phyloP scores from a whole-genome alignment of 2,797 vertebrate species.

The Pangasius mekongensis region DNA sequence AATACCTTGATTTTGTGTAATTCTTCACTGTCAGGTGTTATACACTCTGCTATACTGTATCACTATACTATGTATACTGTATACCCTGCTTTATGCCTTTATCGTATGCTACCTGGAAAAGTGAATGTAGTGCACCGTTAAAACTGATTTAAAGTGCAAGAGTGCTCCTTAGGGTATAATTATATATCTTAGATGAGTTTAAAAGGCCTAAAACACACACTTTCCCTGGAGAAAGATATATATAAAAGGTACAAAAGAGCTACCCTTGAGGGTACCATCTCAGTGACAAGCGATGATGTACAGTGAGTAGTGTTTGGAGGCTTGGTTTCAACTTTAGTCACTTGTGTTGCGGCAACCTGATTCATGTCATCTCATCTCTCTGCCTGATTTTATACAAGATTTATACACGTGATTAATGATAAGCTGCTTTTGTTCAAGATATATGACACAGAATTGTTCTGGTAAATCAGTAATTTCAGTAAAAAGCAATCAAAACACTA shows the following conservation, averaged over 20 bases:
- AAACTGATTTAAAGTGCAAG: not conserved
- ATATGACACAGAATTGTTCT: not conserved
- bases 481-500: not conserved
- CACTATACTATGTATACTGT: not conserved
- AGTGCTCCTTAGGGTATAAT: not conserved
- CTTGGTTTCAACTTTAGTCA: not conserved
- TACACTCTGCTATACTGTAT: not conserved
- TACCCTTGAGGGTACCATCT: not conserved
- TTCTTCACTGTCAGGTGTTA: not conserved
- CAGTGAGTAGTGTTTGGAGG: too few relatives aligned
- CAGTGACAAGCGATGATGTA: not conserved
- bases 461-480: not conserved
- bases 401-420: not conserved
- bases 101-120: not conserved
- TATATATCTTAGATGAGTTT: not conserved
- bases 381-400: not conserved
- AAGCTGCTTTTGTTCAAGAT: not conserved
- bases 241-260: not conserved
- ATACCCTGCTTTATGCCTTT: not conserved
- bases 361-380: not conserved
- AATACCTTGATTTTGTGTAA: not conserved
- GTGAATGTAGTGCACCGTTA: not conserved
- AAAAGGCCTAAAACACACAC: not conserved
- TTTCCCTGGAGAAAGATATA: not conserved
- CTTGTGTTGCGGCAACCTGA: too few relatives aligned